Base-by-base conservation (phyloP, 35 echinoderm and acorn worm species). In the Apostichopus californicus region DNA sequence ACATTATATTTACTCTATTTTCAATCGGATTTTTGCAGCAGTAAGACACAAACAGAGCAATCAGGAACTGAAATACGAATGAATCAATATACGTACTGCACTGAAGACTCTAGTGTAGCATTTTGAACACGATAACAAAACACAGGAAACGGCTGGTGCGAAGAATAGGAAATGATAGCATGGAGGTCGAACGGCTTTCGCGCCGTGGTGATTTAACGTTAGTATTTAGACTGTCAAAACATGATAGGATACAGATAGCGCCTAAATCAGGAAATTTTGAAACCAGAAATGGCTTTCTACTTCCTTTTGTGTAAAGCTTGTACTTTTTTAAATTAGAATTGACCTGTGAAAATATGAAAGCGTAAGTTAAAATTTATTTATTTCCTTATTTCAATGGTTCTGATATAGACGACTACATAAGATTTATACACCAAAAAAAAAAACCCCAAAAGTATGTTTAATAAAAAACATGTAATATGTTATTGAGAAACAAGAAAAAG, bases 261-360 rank as follows among this genome's bases (percentile, higher is more conserved):
- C 53, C 60, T 89, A 68, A 89, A 89, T 89, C 61, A 89, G 86
- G 86, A 89, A 89, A 89, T 89, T 89, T 72, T 89, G 64, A 89
- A 89, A 72, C 60, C 86, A 89, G 86, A 72, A 89, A 89, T 85
- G 68, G 61, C 86, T 89, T 89, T 34, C 18, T 28, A 75, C 86
- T 89, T 89, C 86, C 86, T 89, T 89, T 89, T 89, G 28, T 75
- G 68, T 68, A 68, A 57, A 89, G 86, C 23, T 13, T 89, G 86
- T 89, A 89, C 86, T 89, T 89, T 89, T 68, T 14, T 89, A 59
- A 85, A 58, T 58, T 54, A 22, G 24, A 58, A 22, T 58, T 83
- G 53, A 83, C 80, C 80, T 83, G 80, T 12, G 9, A 18, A 57
- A 85, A 15, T 75, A 75, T 75, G 14, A 58, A 5, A 55, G 81